phyloP scores from a whole-genome alignment of 2,113 vertebrate genomes.

The Phodopus roborovskii region DNA sequence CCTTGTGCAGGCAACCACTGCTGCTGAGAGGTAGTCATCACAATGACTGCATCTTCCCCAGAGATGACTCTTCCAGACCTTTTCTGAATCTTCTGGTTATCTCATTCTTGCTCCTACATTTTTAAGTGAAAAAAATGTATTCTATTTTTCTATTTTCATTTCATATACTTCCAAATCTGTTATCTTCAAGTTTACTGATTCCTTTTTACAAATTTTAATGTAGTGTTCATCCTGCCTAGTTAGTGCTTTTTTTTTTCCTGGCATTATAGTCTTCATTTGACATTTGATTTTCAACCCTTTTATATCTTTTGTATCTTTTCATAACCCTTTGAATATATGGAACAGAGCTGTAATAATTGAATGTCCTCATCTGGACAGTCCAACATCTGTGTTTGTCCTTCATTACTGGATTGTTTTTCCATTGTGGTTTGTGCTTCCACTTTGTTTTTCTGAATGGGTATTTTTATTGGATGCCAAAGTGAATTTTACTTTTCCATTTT shows the following conservation, averaged over 20 bases:
- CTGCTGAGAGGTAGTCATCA: no score
- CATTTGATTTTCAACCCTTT: neutral
- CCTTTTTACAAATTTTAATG: neutral
- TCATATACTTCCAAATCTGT: neutral
- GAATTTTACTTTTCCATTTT: neutral
- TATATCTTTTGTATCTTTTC: neutral
- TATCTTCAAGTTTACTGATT: neutral
- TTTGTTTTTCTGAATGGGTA: neutral
- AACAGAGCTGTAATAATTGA: neutral
- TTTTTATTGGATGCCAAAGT: neutral
- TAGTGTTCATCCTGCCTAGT: neutral
- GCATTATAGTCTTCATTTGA: neutral
- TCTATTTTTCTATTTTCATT: neutral
- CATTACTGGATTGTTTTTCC: neutral
- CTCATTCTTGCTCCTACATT: neutral
- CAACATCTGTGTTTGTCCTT: neutral
- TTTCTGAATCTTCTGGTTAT: no score
- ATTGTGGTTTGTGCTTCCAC: neutral
- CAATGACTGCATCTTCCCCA: neutral
- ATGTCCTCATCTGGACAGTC: neutral
- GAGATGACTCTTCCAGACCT: neutral
- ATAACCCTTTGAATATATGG: neutral
- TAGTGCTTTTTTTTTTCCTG: neutral
- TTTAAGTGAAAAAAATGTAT: neutral
- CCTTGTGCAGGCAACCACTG: neutral